Base-by-base conservation (phyloP, 2,113 vertebrate genomes). In the Steatornis caripensis region DNA sequence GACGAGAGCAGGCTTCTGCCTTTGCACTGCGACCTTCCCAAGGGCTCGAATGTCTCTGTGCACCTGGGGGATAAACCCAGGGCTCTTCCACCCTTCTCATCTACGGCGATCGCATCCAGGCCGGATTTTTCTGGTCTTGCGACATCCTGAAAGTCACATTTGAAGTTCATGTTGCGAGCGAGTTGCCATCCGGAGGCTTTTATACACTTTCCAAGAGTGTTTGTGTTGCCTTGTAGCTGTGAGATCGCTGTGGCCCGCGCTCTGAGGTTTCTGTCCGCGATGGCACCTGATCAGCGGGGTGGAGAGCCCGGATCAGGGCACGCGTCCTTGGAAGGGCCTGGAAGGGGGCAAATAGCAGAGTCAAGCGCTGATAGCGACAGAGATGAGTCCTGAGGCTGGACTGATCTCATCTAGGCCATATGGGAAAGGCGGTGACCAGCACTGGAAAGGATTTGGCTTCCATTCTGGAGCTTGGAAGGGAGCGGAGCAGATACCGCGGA, bases 51-150 rank as follows among this genome's bases (percentile, higher is more conserved):
- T 76, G 36, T 64, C 34, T 76, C 14, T 30, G 4, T 12, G 20
- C 7, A 18, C 37, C 24, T 61, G 23, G 8, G 70, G 43, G 54
- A 15, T 34, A 61, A 69, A 54, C 24, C 8, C 48, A 45, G 15
- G 39, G 27, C 48, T 78, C 57, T 80, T 86, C 21, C 46, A 43
- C n/a, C 15, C 51, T 74, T 34, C 43, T 70, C 11, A 18, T 18
- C 57, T 45, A 5, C 60, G 2, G 0, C 1, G 0, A 2, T 12
- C 2, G 0, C 41, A 37, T 54, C 49, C 22, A 26, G 71, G 57
- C 24, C 46, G 43, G 27, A 34, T 61, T 61, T 36, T 86, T 74
- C 79, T 66, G 65, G 29, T 86, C 9, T 46, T 75, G 12, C 46
- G 34, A 26, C 48, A 48, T 66, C 69, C 27, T 68, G 19, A 78